Base-by-base conservation (phyloP, 2,888 invertebrate species). In the Beris chalybata region DNA sequence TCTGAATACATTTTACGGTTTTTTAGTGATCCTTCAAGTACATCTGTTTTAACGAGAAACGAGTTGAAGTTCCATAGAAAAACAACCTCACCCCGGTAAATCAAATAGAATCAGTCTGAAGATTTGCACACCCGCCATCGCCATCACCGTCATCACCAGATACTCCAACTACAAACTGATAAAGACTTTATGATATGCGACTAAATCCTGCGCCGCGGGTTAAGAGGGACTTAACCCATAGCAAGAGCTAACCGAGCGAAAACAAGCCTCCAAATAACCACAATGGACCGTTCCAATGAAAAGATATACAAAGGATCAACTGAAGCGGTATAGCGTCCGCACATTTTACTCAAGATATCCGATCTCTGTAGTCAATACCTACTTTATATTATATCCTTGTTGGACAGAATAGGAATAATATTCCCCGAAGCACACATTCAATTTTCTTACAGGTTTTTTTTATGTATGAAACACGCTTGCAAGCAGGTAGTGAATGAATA, bases 271-370 rank as follows among this genome's bases (percentile, higher is more conserved):
- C 11, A 38, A 38, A 15, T 7, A 50, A 31, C 61, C 50, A 61
- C 38, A 61, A 61, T 61, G 61, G 61, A 50, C 50, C 50, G 38
- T 32, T 50, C 15, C 50, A 50, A 61, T 45, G 22, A 32, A 52
- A 50, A 45, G 56, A 54, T 54, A 61, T 61, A 61, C 61, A 61
- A 61, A 38, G 50, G 61, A 61, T 38, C 50, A 38, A 61, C 38
- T 50, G 61, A 61, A 58, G 58, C 58, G 58, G 50, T 61, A 32
- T 50, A 52, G 12, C 52, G 50, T 61, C 15, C 61, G 13, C 43
- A 38, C 50, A 61, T 61, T 59, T 9, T 48, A 59, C 31, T 48
- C 29, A 30, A 59, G 48, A 48, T 59, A 59, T 59, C 48, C 59
- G 59, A 59, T 48, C 48, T 59, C 13, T 59, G 32, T 32, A 50